A percentile compares a stretch with the other conserved stretches of the same genome.
Conservation (phyloP, 2,888 invertebrate species). For the Idaea aversata region DNA sequence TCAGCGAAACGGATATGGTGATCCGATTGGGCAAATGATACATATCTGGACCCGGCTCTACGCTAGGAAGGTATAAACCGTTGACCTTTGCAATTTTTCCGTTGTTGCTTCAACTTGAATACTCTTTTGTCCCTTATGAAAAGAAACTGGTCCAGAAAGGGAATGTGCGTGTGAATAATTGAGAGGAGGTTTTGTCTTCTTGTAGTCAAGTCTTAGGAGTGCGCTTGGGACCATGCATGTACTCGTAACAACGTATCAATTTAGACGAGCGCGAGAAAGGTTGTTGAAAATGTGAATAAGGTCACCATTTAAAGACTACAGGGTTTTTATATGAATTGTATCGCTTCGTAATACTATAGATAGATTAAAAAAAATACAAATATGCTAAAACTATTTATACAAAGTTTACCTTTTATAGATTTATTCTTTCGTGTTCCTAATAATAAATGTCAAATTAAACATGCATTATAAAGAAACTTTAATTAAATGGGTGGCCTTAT, state of each 20-base stretch:
- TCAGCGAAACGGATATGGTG: too few relatives aligned
- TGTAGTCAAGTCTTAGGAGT: conserved; percentile 27
- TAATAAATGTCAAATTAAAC: too few relatives aligned
- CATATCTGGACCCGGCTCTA: conserved; percentile 10
- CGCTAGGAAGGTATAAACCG: conserved; percentile 24
- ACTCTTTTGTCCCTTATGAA: conserved; percentile 72
- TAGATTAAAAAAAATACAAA: too few relatives aligned
- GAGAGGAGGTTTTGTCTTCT: conserved; percentile 57
- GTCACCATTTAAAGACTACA: too few relatives aligned
- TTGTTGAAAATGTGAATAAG: conserved; percentile 4
- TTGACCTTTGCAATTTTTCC: conserved; percentile 70
- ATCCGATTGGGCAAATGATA: too few relatives aligned
- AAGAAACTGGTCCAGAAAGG: conserved; percentile 67
- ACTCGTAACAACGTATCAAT: neutral
- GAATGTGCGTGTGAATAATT: conserved; percentile 75
- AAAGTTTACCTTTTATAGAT: too few relatives aligned
- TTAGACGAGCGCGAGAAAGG: neutral
- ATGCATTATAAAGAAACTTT: too few relatives aligned
- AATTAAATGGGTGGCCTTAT: too few relatives aligned
- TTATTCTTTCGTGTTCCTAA: too few relatives aligned
- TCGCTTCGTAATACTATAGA: too few relatives aligned
- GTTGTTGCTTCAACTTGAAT: conserved; percentile 74
- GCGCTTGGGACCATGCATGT: conserved; percentile 11
- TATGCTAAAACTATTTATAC: too few relatives aligned
- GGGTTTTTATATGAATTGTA: too few relatives aligned